A percentile compares a stretch with the other conserved stretches of the same genome.
These are phyloP conservation scores for Xiphophorus couchianus DNA, from an alignment of 2,113 vertebrate genomes.

Conservation along the genomic window DNA sequence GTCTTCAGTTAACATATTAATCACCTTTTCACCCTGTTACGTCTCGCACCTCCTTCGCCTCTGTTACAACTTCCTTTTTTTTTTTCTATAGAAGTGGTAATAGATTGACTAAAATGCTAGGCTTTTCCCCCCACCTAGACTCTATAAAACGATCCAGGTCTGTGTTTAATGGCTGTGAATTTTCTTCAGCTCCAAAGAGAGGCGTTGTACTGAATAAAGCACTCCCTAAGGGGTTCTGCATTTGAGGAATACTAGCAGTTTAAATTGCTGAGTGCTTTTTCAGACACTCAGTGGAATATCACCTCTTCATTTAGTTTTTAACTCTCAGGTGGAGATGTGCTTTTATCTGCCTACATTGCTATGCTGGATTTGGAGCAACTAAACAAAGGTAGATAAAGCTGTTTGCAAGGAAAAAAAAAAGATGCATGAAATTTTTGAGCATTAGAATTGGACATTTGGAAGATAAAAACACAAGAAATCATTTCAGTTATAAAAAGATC, in stretches of 20 bases:
- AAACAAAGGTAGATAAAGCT: background rate
- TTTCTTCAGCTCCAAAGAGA: conserved; percentile 24
- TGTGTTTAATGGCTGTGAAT: conserved; percentile 51
- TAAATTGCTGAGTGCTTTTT: conserved; percentile 40
- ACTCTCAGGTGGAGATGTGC: conserved; percentile 5
- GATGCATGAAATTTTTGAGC: background rate
- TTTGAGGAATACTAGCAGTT: conserved; percentile 29
- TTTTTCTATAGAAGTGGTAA: conserved; percentile 43
- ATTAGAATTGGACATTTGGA: background rate
- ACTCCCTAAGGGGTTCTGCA: conserved; percentile 34
- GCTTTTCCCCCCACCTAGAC: conserved; percentile 7
- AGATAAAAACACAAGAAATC: background rate
- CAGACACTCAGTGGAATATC: conserved; percentile 21
- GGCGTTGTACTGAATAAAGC: conserved; percentile 42
- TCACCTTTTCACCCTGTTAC: conserved; percentile 43
- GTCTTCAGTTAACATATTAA: conserved; percentile 60
- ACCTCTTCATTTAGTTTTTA: conserved; percentile 26
- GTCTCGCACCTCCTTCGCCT: conserved; percentile 29
- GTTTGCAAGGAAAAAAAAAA: background rate
- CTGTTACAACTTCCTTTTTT: conserved; percentile 28
- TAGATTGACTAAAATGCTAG: conserved; percentile 20
- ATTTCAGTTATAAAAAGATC: background rate
- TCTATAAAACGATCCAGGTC: conserved; percentile 28
- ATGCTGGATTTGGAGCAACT: background rate
- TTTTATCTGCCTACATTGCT: background rate